Base-by-base conservation (phyloP, 1,140 invertebrate species). In the Luehdorfia chinensis region DNA sequence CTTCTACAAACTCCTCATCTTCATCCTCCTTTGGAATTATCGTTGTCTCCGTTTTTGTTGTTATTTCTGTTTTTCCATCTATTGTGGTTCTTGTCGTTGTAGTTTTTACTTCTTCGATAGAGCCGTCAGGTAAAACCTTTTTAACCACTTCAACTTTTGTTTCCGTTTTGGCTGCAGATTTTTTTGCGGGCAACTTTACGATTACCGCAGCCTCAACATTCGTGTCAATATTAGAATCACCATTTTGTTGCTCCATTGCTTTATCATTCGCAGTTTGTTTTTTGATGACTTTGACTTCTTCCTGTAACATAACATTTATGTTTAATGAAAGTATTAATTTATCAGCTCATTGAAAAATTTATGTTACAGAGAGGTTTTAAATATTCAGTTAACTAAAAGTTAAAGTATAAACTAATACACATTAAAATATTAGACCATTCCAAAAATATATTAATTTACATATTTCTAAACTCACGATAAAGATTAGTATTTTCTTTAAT, bases 131-230 rank as follows among this genome's bases (percentile, higher is more conserved):
- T 44, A 83, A 66, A 52, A 58, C 49, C 64, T 73, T 80, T 53
- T 77, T 79, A n/a, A 56, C 54, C 30, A 84, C 70, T 59, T 84
- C 77, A n/a, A 86, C 79, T 53, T 73, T 73, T 21, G 79, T 86
- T 57, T 86, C 81, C 39, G 75, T 80, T 55, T 74, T 84, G 2
- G 75, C 76, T 39, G 68, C 71, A 16, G 75, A 71, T 53, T 83
- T 81, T 50, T 84, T 86, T 3, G 72, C 47, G 11, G 83, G 75
- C 34, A 86, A 39, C 52, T 77, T 83, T 4, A 86, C 61, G 16
- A 71, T 68, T 27, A 80, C 23, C 41, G 73, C 75, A 31, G 75
- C 67, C 55, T 86, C 78, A 16, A 39, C 46, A 25, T 55, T 55
- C 33, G 67, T 52, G 21, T 80, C 67, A 30, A 73, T 76, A 63